Evolutionary conservation across 35 echinoderm and acorn worm species (phyloP).

Genomic region (Nesometra sesokonis): DNA sequence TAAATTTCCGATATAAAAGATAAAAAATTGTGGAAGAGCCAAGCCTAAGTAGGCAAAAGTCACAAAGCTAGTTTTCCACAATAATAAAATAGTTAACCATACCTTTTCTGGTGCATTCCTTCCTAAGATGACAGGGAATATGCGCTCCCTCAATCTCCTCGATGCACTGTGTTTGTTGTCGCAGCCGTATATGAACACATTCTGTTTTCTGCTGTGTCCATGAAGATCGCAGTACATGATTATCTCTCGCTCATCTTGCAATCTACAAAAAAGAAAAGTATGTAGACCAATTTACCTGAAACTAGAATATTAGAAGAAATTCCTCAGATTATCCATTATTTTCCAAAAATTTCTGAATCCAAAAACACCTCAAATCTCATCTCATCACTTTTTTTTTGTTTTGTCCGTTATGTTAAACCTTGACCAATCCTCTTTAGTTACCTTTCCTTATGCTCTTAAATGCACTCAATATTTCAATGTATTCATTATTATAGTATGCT

Average conservation of each 20-base stretch:
- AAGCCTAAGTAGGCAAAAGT: too few species aligned
- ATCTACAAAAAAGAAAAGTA: constrained; percentile 16
- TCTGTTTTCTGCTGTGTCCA: constrained; percentile 96
- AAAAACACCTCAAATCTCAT: too few species aligned
- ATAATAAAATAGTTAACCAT: background rate
- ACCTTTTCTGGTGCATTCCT: constrained; percentile 86
- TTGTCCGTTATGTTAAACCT: too few species aligned
- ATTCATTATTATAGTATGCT: too few species aligned
- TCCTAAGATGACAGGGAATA: constrained; percentile 82
- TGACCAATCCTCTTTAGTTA: too few species aligned
- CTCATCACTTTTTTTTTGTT: too few species aligned
- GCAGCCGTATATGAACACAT: constrained; percentile 97
- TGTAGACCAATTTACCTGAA: background rate
- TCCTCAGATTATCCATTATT: too few species aligned
- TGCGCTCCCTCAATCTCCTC: constrained; percentile 53
- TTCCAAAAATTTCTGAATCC: too few species aligned
- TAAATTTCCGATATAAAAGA: background rate
- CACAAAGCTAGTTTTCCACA: too few species aligned
- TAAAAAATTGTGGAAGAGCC: background rate
- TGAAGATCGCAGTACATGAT: constrained; percentile 89
- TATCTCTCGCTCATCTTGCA: constrained; percentile 85
- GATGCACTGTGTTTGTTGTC: constrained; percentile 83
- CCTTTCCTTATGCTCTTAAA: too few species aligned
- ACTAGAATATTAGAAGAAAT: too few species aligned
- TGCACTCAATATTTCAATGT: too few species aligned